Conservation (phyloP, 2,888 invertebrate genomes). For the Hetaerina titia region DNA sequence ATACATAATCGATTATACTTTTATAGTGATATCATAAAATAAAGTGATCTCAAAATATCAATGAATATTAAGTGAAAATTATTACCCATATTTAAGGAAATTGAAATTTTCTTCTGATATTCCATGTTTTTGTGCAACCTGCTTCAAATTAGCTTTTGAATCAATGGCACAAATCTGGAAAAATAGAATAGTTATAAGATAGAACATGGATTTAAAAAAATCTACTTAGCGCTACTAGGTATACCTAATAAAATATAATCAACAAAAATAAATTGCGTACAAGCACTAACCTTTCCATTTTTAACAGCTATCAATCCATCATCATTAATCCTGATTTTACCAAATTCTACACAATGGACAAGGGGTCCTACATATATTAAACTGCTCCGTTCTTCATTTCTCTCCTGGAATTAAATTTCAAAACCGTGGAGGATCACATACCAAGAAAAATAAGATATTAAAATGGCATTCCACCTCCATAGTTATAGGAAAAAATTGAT, state of each 20-base stretch:
- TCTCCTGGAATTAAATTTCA: no score
- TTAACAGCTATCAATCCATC: constrained; percentile 81
- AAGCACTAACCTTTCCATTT: constrained; percentile 80
- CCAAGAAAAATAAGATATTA: no score
- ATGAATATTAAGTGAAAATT: constrained; percentile 67
- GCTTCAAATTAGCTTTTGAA: constrained; percentile 73
- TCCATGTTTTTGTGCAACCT: constrained; percentile 73
- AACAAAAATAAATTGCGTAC: constrained; percentile 59
- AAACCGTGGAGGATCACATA: no score
- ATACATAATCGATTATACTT: no score
- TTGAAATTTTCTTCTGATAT: constrained; percentile 71
- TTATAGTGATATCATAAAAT: no score
- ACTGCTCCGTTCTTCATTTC: background rate
- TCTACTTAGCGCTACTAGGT: constrained; percentile 32
- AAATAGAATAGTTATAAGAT: background rate
- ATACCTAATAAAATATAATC: background rate
- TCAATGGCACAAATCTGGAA: constrained; percentile 78
- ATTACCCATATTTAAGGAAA: constrained; percentile 68
- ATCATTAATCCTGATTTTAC: constrained; percentile 76
- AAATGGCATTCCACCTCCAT: no score
- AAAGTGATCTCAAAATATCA: no score
- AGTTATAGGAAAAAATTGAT: no score
- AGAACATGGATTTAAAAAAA: background rate
- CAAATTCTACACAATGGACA: constrained; percentile 74
- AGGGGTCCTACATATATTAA: constrained; percentile 75